Conservation (phyloP, 2,113 vertebrate genomes). For the Columba janthina region DNA sequence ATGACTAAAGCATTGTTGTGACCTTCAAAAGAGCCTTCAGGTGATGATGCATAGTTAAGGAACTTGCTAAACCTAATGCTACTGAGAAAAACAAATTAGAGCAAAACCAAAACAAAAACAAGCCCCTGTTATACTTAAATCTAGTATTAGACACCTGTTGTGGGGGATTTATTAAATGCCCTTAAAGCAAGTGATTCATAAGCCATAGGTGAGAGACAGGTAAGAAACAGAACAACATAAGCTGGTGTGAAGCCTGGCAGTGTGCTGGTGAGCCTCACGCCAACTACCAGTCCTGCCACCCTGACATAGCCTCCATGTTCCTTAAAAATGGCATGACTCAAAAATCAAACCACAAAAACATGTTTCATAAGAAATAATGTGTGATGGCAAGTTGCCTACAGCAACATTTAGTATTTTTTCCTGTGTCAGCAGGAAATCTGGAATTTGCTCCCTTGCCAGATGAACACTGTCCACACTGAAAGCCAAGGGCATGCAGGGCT, state of each 20-base stretch:
- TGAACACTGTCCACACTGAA: background rate
- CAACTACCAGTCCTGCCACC: background rate
- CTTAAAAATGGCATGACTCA: conserved; percentile 9
- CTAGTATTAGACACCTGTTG: conserved; percentile 15
- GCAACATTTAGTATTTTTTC: conserved; percentile 37
- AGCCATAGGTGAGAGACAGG: background rate
- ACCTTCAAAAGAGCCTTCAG: conserved; percentile 8
- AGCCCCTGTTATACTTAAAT: background rate
- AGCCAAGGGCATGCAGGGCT: background rate
- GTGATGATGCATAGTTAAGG: background rate
- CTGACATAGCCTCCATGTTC: background rate
- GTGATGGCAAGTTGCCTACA: conserved; percentile 31
- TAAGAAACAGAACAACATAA: background rate
- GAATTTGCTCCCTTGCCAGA: conserved; percentile 34
- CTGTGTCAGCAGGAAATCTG: conserved; percentile 49
- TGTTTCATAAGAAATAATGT: conserved; percentile 57
- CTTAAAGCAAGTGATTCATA: background rate
- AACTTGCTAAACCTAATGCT: background rate
- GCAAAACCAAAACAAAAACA: background rate
- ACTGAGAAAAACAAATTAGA: conserved; percentile 9
- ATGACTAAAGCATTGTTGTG: background rate
- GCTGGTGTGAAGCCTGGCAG: background rate
- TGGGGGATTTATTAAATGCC: background rate
- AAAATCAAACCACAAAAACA: conserved; percentile 45
- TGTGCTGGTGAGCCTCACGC: background rate